Base-by-base conservation (phyloP, 2,888 invertebrate genomes). In the Tillus elongatus region DNA sequence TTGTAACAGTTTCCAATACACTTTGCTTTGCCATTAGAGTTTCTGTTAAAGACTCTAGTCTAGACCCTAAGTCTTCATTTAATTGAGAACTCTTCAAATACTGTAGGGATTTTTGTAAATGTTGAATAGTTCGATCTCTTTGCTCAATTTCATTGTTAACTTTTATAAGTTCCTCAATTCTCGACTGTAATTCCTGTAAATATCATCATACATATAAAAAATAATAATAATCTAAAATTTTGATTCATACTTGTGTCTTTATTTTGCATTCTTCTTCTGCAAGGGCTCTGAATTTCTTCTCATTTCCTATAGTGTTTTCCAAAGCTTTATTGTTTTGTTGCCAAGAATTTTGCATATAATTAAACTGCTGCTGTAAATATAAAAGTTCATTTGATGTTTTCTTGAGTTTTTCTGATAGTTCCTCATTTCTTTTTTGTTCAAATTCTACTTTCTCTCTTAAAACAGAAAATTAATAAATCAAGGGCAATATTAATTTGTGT, bases 21-120 rank as follows among this genome's bases (percentile, higher is more conserved):
- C 80, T 81, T 64, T 93, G 93, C 57, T 87, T 90, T 55, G 82
- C 76, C 37, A 92, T 84, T 19, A 93, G 68, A 30, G 82, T 85
- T 57, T 90, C 82, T 0, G 91, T 90, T 10, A 92, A 67, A 2
- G 71, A 67, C 31, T 74, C 70, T 6, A 80, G 63, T 30, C 72
- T 63, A 14, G 56, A 54, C 44, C 67, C 66, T 34, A 61, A 49
- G 67, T 72, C 56, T 67, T 68, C 49, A 73, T 53, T 61, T 72
- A 73, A 73, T 73, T 50, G 40, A 53, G 50, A 36, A 30, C 47
- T 50, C 15, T 56, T 52, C 44, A 64, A 64, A 30, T 61, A 59
- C 41, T 58, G 61, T 31, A 67, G 44, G 37, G 66, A 61, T 32
- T 66, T 61, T 11, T 67, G 62, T 4, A 70, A 53, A 6, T 60